Base-by-base conservation (phyloP, 2,888 invertebrate species). In the Rhyacophila evoluta region DNA sequence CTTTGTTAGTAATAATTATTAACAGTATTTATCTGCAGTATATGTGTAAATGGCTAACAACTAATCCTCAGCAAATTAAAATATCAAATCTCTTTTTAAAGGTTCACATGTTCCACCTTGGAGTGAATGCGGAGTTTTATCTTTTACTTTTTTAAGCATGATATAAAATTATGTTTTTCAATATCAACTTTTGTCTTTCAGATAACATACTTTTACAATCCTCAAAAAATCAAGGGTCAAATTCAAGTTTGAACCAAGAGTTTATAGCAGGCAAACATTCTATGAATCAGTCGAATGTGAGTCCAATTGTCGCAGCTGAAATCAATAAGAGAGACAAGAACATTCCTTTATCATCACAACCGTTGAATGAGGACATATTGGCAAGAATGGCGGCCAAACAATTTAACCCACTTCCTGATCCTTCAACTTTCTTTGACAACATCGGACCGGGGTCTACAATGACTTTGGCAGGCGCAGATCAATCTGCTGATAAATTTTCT, bases 371-470 rank as follows among this genome's bases (percentile, higher is more conserved):
- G 11, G 15, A 38, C 11, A 29, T 36, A 11, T 25, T 37, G 25
- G 68, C 72, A n/a, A 80, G 77, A 67, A 77, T 19, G 37, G 75
- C 77, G 74, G 41, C 74, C 36, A 77, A 77, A 15, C 71, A 41
- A 8, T 28, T 72, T 0, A 88, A 86, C 79, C 41, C 72, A 6
- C 83, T 90, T 11, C 90, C 90, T 0, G 89, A 89, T 80, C 90
- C 90, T 0, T 89, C 89, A 0, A 89, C 89, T 0, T 90, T 90
- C 83, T 90, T 90, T 79, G 89, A 90, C 74, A 89, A 87, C 3
- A 89, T 90, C 39, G 89, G 88, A 0, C 88, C 89, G 1, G 77
- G 33, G 37, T 12, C 76, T 19, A n/a, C 69, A 0, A 41, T 4
- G 88, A 88, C 81, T 86, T 87, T 3, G 85, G 85, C 74, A 85